Percentiles rank a stretch among this genome's conserved stretches.
Conservation (phyloP, 2,113 vertebrate species). For the Terrapene triunguis region DNA sequence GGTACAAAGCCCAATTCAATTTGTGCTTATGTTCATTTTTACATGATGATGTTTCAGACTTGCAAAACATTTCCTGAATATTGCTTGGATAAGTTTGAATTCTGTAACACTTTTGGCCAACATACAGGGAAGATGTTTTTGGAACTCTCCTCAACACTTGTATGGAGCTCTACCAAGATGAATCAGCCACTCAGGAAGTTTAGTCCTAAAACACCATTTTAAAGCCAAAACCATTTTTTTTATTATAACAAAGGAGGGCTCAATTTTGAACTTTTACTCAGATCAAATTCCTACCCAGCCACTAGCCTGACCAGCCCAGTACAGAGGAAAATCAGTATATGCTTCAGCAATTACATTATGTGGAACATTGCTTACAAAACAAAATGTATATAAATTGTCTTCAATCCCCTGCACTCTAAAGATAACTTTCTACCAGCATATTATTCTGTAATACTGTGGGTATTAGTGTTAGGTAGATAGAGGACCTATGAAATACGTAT, state of each 20-base stretch:
- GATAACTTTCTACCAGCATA: background rate
- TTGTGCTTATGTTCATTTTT: background rate
- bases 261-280: background rate
- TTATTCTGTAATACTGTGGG: background rate
- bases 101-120: constrained; percentile 59
- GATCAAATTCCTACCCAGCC: background rate
- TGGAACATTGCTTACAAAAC: background rate
- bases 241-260: constrained; percentile 8
- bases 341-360: background rate
- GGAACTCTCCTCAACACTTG: constrained; percentile 38
- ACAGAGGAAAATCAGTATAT: background rate
- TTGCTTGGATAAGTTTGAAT: constrained; percentile 55
- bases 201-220: constrained; percentile 12
- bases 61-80: constrained; percentile 62
- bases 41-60: background rate
- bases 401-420: accelerated
- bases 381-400: background rate
- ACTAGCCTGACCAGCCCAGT: background rate
- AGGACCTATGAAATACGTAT: background rate
- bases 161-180: constrained; percentile 72
- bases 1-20: accelerated
- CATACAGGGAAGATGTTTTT: constrained; percentile 65
- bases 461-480: background rate
- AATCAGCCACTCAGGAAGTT: constrained; percentile 74
- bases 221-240: background rate